Base-by-base conservation (phyloP, 2,888 invertebrate species). In the Drosophila peninsularis region DNA sequence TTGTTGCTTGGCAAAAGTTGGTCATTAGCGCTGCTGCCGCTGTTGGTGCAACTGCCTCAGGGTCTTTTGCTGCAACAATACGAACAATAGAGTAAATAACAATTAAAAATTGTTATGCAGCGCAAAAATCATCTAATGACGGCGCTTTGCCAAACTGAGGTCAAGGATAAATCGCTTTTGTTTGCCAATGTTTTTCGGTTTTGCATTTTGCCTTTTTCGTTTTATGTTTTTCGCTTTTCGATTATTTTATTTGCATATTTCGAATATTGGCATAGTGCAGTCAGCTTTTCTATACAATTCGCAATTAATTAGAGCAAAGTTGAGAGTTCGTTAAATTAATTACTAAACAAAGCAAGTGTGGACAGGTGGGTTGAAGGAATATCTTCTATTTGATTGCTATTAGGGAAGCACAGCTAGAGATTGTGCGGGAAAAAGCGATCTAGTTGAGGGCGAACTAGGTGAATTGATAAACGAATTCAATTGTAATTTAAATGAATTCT, bases 91-190 rank as follows among this genome's bases (percentile, higher is more conserved):
- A 71, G 81, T 73, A 88, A 83, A 83, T 88, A 83, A 83, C 82
- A 83, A 83, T 83, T 88, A 88, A 84, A 88, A 81, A 73, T 74
- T 82, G 64, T 71, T 67, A 71, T 78, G 71, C 87, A 71, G 57
- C 52, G 61, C 79, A 88, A 78, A 67, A 87, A 81, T 78, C 66
- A 73, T 58, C 64, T 83, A 83, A 83, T 84, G 83, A 88, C 83
- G 83, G 56, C 37, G 52, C 45, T 62, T 67, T 58, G 62, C 44
- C 62, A 53, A 36, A n/a, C 69, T 73, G 75, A 73, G 87, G 84
- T 84, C 89, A 83, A 83, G 83, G 84, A 81, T 83, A 73, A 78
- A 68, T 57, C 67, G 68, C 72, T 62, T 73, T 73, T 75, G 82
- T 75, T 70, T 24, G 41, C 65, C 37, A 41, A 47, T n/a, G n/a